These are phyloP conservation scores for Holothuria leucospilota DNA, from an alignment of 53 echinoderm and acorn worm species.

Conservation along the genomic window DNA sequence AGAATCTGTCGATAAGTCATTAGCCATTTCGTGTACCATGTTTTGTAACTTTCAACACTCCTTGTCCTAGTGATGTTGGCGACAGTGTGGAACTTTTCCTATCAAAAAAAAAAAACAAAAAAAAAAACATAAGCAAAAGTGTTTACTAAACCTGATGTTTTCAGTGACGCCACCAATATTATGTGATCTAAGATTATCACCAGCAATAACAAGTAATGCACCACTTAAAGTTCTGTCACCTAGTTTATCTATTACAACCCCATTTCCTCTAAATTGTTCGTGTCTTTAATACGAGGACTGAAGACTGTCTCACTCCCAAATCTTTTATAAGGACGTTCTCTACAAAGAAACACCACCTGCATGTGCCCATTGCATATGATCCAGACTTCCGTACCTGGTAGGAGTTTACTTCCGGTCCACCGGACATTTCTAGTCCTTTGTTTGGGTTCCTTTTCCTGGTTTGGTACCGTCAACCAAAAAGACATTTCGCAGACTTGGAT, in stretches of 20 bases:
- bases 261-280: constrained; percentile 51
- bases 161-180: constrained; percentile 51
- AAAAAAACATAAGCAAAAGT: constrained; percentile 57
- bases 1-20: constrained; percentile 14
- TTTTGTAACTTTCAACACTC: constrained; percentile 55
- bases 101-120: too few relatives aligned
- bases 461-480: too few relatives aligned
- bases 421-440: too few relatives aligned
- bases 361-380: constrained; percentile 61
- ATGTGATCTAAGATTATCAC: constrained; percentile 65
- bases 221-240: constrained; percentile 43
- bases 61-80: constrained; percentile 53
- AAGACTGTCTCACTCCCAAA: constrained; percentile 46
- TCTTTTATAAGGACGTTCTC: constrained; percentile 44
- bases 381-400: too few relatives aligned
- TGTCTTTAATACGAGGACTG: constrained; percentile 43
- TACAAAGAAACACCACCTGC: constrained; percentile 54
- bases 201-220: constrained; percentile 50
- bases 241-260: constrained; percentile 33
- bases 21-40: constrained; percentile 26
- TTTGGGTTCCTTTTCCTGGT: too few relatives aligned
- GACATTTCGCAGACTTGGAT: too few relatives aligned
- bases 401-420: too few relatives aligned
- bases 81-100: background rate
- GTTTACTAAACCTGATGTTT: constrained; percentile 35